Percentiles rank a stretch among this genome's conserved stretches.
Evolutionary conservation across 1,140 invertebrate species (phyloP).

Genomic region (Goniozus legneri): DNA sequence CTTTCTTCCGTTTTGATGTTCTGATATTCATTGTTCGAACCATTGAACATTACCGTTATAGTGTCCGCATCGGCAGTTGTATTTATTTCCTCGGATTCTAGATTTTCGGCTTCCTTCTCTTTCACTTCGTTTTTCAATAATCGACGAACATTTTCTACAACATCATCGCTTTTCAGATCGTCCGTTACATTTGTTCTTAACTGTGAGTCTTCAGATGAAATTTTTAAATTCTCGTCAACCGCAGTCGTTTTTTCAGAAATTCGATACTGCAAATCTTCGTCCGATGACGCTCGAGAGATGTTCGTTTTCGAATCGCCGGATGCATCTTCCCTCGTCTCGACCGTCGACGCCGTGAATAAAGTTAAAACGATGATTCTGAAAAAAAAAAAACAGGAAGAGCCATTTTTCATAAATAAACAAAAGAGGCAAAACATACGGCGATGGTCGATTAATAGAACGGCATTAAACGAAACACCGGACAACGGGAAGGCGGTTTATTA

Average conservation of each 20-base stretch:
- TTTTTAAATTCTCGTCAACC: no score
- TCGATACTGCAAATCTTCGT: no score
- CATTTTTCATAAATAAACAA: neutral
- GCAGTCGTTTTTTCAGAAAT: no score
- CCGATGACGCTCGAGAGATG: no score
- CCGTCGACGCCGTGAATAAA: neutral
- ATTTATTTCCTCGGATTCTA: neutral
- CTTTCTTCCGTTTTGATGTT: no score
- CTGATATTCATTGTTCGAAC: neutral
- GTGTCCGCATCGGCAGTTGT: no score
- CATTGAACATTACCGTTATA: no score
- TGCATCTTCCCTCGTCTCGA: no score
- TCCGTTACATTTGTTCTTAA: no score
- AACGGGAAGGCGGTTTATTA: constrained; percentile 14
- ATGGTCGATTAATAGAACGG: neutral
- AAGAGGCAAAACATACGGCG: no score
- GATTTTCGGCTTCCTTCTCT: neutral
- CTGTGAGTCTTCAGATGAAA: no score
- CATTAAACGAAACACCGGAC: neutral
- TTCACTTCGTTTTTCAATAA: constrained; percentile 2
- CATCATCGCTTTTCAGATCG: constrained; percentile 12
- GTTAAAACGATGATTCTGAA: neutral
- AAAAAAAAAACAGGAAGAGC: neutral
- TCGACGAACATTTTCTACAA: constrained; percentile 12
- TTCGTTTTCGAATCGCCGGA: no score